Evolutionary conservation across 2,113 vertebrate genomes (phyloP).

Genomic region (Sapayoa aenigma): DNA sequence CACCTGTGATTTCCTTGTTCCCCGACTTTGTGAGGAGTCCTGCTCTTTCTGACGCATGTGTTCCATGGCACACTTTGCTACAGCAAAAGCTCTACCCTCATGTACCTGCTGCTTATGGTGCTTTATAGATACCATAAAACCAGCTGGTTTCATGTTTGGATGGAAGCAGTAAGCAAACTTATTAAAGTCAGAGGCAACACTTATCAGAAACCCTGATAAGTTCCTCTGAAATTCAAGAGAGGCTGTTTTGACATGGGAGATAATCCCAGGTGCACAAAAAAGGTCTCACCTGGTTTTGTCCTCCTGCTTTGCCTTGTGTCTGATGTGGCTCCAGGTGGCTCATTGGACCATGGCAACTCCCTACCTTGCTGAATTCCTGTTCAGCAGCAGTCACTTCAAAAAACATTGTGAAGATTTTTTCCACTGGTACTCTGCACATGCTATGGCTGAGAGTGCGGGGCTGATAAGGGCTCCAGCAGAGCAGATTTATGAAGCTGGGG

Average conservation of each 20-base stretch:
- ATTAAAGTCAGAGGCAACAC: background rate
- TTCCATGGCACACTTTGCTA: background rate
- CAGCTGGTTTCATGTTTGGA: background rate
- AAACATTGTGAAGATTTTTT: background rate
- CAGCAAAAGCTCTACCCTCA: background rate
- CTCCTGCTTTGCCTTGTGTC: background rate
- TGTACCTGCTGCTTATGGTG: background rate
- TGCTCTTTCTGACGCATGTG: background rate
- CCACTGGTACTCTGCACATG: too few species aligned
- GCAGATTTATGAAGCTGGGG: background rate
- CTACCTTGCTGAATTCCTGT: background rate
- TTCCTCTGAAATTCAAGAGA: background rate
- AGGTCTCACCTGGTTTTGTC: background rate
- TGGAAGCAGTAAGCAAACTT: background rate
- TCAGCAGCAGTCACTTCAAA: background rate
- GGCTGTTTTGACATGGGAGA: background rate
- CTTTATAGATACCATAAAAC: background rate
- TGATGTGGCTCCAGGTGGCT: background rate
- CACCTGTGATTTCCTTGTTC: background rate
- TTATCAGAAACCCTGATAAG: background rate
- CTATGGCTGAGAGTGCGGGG: fast-evolving
- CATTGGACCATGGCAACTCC: background rate
- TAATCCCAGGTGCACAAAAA: background rate
- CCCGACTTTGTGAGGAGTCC: background rate
- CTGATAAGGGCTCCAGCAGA: background rate